A percentile compares a stretch with the other conserved stretches of the same genome.
Conservation (phyloP, 2,797 vertebrate genomes). For the Urosaurus nigricauda region DNA sequence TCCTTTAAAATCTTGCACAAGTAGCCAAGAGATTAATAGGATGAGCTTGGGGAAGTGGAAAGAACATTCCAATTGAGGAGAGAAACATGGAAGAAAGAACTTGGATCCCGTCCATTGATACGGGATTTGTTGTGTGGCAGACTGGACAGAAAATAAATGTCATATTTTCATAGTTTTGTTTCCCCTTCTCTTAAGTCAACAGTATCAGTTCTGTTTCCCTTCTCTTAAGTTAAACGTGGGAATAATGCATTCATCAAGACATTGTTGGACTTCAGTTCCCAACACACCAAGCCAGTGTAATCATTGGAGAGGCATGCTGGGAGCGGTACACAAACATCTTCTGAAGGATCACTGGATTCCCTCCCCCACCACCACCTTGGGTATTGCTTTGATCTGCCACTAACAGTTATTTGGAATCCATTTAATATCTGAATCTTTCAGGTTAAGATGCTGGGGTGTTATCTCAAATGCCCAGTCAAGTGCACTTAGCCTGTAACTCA, state of each 20-base stretch:
- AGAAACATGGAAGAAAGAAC: too few species aligned
- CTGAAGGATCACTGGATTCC: too few species aligned
- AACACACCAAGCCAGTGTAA: too few species aligned
- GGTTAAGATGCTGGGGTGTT: neutral
- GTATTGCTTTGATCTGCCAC: neutral
- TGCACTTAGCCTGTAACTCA: neutral
- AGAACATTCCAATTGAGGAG: too few species aligned
- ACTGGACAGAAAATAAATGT: conserved; percentile 17
- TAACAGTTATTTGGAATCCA: neutral
- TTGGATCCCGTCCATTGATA: neutral
- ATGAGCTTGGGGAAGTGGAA: too few species aligned
- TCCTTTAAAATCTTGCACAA: too few species aligned
- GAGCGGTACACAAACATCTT: too few species aligned
- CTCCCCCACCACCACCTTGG: too few species aligned
- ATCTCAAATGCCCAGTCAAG: accelerated
- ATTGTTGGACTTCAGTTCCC: too few species aligned
- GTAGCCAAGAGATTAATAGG: neutral
- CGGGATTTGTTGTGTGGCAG: neutral
- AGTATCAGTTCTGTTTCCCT: accelerated
- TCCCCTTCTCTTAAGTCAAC: too few species aligned
- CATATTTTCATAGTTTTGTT: neutral
- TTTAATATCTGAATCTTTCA: neutral
- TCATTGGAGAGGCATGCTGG: too few species aligned
- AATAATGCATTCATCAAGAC: too few species aligned
- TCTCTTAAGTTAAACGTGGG: neutral